Evolutionary conservation across 2,797 vertebrate species (phyloP), one percentile per base, ranked within the genome.

Genomic region (Bradypodion ventrale): DNA sequence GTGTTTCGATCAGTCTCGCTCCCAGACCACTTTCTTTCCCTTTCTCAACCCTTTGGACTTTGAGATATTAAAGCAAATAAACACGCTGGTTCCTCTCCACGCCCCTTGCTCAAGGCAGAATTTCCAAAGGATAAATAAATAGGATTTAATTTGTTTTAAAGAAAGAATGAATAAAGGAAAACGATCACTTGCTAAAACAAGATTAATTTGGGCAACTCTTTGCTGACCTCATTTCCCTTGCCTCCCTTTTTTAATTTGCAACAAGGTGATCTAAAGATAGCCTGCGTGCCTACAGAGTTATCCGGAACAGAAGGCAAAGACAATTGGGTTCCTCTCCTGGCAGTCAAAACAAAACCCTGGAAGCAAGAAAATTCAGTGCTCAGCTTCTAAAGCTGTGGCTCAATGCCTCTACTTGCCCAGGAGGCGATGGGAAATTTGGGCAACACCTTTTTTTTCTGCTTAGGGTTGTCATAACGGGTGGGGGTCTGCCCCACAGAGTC

Each of bases 1-100:
- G 83, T 46, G 40, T 88, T 88, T 88, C 88, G 80, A 89, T 87
- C 78, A 70, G 49, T 88, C 29, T 42, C 21, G 7, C 77, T 0
- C 27, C 35, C 46, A 4, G 2, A 10, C 27, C 56, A 27, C 40
- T 19, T 25, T 13, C 15, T 21, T 37, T 44, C 32, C 37, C 25
- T 32, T 44, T 49, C 15, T 74, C 75, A 80, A 90, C 87, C 65
- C 83, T 89, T 82, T 89, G 85, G 85, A 60, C 89, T 80, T 72
- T 52, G 63, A 52, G 84, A 83, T 85, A 73, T 62, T 35, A 52
- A 59, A 78, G 73, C 62, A 81, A 83, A 73, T 84, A 80, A 73
- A 56, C 16, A 68, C 77, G 75, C 66, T 84, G 10, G 37, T 40
- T 46, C 37, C 42, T 9, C 32, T 16, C 37, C 16, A 83, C 63